These are phyloP conservation scores for Amblyjoppa proteus DNA, from an alignment of 2,888 invertebrate species.

Conservation along the genomic window DNA sequence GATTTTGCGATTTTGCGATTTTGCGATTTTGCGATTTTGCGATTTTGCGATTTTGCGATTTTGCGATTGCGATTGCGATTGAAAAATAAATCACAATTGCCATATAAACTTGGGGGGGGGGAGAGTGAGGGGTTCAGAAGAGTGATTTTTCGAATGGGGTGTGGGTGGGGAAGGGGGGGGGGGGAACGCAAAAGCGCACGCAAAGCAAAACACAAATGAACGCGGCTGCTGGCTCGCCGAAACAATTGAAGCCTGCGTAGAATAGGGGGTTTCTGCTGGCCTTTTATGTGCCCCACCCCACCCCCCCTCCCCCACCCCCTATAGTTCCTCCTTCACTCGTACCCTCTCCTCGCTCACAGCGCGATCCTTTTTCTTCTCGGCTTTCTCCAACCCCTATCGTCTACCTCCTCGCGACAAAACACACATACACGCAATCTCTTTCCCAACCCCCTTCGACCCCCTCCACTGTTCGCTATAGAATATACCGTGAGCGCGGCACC, in stretches of 20 bases:
- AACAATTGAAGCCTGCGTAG: conserved; percentile 82
- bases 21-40: no score
- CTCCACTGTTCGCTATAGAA: background rate
- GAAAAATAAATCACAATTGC: background rate
- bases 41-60: no score
- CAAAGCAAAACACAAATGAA: conserved; percentile 83
- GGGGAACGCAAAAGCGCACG: conserved; percentile 78
- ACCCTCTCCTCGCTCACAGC: conserved; percentile 49
- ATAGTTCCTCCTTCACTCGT: conserved; percentile 16
- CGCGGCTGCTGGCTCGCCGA: conserved; percentile 78
- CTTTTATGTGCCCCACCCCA: conserved; percentile 77
- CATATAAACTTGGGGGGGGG: background rate
- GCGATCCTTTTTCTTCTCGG: conserved; percentile 55
- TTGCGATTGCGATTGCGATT: no score
- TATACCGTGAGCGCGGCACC: conserved; percentile 11
- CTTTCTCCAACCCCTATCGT: conserved; percentile 42
- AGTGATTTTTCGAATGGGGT: background rate
- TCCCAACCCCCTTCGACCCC: conserved; percentile 10
- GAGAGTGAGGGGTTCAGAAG: background rate
- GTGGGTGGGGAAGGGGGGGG: conserved; percentile 62
- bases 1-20: no score
- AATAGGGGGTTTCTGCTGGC: conserved; percentile 80
- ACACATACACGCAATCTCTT: conserved; percentile 18
- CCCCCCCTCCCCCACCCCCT: conserved; percentile 61
- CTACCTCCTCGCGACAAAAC: conserved; percentile 27